Evolutionary conservation across 2,113 vertebrate species (phyloP), one percentile per base, ranked within the genome.

Genomic region (Acanthochromis polyacanthus): DNA sequence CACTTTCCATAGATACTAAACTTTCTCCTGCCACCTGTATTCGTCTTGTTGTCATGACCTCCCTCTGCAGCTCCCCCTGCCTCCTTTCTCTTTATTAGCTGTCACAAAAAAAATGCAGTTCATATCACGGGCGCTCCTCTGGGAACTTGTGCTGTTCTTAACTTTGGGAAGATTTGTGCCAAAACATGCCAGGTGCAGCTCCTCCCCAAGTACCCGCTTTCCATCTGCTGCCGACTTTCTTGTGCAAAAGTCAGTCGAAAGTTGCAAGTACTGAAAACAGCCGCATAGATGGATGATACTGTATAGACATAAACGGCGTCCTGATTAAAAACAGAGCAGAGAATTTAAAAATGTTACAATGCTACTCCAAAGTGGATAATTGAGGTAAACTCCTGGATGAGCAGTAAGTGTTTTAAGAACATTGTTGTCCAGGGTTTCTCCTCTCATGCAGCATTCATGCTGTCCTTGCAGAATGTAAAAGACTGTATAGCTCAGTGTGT

Each of bases 21-120:
- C 28, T 50, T 20, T 46, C 38, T 15, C 4, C 7, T 36, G 9
- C 36, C 19, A 78, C 63, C 30, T 7, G 20, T 45, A 40, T 55
- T 48, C 55, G 57, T 63, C 46, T 67, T 76, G 19, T 71, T 71
- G 0, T 71, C 61, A 38, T 65, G 46, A 23, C 22, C 28, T 43
- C 30, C 10, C 10, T 52, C 43, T 71, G 2, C 0, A 52, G 20
- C 11, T 14, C 46, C 74, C 20, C 10, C 38, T 0, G 25, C 16
- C 23, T 58, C 19, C 15, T 23, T 58, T 20, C 9, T 56, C 32
- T 71, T 64, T 40, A 63, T 63, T 30, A 59, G 64, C 28, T 56
- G 55, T 67, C 43, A 28, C n/a, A 51, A 50, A 71, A 56, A 56
- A 65, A 45, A 20, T 30, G 16, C 20, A 40, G 20, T 43, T 71